Base-by-base conservation (phyloP, 2,888 invertebrate genomes). In the Plagiodera versicolora region DNA sequence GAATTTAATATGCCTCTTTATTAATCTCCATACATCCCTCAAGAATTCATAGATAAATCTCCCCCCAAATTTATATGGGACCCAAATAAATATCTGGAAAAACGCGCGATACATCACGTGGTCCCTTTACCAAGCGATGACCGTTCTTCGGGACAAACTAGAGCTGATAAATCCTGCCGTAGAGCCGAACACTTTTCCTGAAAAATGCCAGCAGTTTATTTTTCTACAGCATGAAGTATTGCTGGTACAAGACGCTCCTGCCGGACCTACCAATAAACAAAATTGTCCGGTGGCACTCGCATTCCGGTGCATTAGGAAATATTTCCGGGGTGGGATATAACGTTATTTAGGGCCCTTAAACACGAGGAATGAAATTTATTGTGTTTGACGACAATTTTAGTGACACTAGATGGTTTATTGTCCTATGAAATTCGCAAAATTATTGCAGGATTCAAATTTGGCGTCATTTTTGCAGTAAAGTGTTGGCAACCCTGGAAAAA, bases 81-180 rank as follows among this genome's bases (percentile, higher is more conserved):
- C 32, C 32, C 32, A 10, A 32, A 32, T n/a, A 58, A 56, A 56
- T 58, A 58, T 62, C 58, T 58, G 55, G 58, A 56, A 54, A 58
- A 52, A 55, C 28, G 56, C 55, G 52, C 52, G 58, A 58, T 61
- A 58, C 49, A 61, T 52, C 49, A 61, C 58, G 58, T 39, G 55
- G 39, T 54, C 47, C n/a, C 48, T 58, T 62, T 51, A 58, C 47
- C 47, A 20, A 44, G 47, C 52, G 62, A 58, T 62, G 62, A 62
- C 62, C 62, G 56, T 55, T 52, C 56, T 58, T 58, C 46, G 62
- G 58, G 58, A 62, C 58, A 56, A 58, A 62, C 56, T 58, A 52
- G 39, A 58, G 51, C 51, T 52, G 46, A 62, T 62, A 62, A 62
- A 62, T 62, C 62, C 56, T 28, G 30, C 18, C 32, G 20, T 47